Evolutionary conservation across 2,797 vertebrate species (phyloP), one percentile per base, ranked within the genome.

Genomic region (Champsocephalus gunnari): DNA sequence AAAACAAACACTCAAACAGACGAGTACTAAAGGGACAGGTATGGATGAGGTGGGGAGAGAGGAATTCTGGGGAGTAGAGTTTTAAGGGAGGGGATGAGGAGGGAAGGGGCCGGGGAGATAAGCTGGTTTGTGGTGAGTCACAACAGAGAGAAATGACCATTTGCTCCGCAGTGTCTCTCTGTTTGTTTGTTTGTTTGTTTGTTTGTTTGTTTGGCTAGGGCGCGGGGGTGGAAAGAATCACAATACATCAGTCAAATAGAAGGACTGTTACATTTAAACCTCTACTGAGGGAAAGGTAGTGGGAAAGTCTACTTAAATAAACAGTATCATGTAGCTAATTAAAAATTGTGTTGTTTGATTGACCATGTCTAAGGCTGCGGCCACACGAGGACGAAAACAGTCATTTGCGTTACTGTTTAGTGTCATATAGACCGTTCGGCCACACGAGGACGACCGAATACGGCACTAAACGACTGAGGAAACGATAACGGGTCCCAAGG

Each of bases 121-220:
- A 86, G 74, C 50, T 56, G 86, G 85, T 88, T 80, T 89, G 88
- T 91, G 73, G 48, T 91, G 88, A 92, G 66, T 92, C 88, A 89
- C 83, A 93, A 92, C 93, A 94, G 72, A 77, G 80, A 84, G 72
- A 78, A 80, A 76, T 88, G 88, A 89, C 89, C 91, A 92, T 93
- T 91, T 91, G 89, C 79, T 75, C 19, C 43, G 66, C 44, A 61
- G 90, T 93, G 87, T 21, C 88, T 88, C 84, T 88, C 74, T 82
- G 66, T 87, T 88, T 95, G 44, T 90, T 94, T 82, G 66, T 87
- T 88, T 95, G 44, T 90, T 94, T 77, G 70, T 89, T 34, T 38
- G 34, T 89, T 38, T 38, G 34, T 38, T 38, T 38, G 34, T 38
- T 94, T 94, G 74, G 53, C 80, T 14, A 1, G 21, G 76, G 63